These are phyloP conservation scores for Melanotaenia trifasciata DNA, from an alignment of 2,797 vertebrate species.

Conservation along the genomic window DNA sequence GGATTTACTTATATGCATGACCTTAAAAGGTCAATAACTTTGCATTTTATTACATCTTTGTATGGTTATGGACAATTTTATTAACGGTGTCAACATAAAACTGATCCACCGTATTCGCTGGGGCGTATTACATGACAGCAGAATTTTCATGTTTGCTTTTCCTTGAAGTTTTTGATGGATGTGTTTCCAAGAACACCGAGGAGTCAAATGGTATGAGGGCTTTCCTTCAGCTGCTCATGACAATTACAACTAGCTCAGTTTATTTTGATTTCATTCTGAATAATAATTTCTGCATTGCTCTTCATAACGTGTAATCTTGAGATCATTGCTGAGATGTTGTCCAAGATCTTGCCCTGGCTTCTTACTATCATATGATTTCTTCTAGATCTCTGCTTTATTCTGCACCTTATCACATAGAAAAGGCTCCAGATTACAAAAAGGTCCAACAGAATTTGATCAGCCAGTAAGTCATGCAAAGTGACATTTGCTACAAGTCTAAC, in stretches of 20 bases:
- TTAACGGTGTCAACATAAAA: no score
- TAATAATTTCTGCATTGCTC: background rate
- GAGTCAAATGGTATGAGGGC: no score
- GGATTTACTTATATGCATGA: no score
- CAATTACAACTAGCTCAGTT: no score
- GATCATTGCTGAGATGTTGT: slow-evolving; percentile 32
- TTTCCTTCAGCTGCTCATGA: no score
- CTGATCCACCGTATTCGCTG: no score
- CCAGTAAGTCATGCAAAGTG: slow-evolving; percentile 40
- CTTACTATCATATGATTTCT: slow-evolving; percentile 7
- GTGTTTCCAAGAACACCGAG: no score
- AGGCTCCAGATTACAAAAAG: background rate
- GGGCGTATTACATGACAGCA: no score
- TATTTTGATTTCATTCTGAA: no score
- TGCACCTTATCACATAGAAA: background rate
- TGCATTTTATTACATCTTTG: background rate
- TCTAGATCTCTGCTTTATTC: background rate
- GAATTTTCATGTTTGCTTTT: background rate
- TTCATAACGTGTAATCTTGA: background rate
- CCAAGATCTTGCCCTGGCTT: slow-evolving; percentile 29
- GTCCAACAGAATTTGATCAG: slow-evolving; percentile 7
- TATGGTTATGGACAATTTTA: background rate
- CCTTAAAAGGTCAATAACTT: no score
- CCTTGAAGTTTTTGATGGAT: no score
- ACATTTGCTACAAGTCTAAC: slow-evolving; percentile 24